Conservation (phyloP, 2,113 vertebrate species). For the Eptatretus burgeri region DNA sequence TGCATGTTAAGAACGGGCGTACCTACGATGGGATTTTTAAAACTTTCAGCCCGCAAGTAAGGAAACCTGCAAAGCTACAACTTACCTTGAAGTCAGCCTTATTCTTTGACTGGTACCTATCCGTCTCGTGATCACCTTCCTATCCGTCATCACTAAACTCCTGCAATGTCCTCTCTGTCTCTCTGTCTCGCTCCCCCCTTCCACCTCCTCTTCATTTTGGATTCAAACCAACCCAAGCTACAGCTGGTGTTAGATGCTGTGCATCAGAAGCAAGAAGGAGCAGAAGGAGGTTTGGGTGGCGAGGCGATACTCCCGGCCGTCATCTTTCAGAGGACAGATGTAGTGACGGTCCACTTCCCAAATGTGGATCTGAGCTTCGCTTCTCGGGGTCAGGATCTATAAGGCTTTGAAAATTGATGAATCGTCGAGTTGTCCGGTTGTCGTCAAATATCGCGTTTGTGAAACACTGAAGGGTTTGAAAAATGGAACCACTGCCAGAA, state of each 20-base stretch:
- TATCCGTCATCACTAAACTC: no score
- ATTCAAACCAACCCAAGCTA: neutral
- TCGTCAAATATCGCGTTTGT: no score
- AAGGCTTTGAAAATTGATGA: no score
- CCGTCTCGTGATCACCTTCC: no score
- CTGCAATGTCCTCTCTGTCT: no score
- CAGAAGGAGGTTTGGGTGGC: neutral
- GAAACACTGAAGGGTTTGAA: no score
- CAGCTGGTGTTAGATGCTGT: conserved; percentile 4
- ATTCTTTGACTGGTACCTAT: no score
- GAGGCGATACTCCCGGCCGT: conserved; percentile 3
- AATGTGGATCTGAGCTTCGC: conserved; percentile 1
- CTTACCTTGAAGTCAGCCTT: no score
- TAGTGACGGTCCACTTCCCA: neutral
- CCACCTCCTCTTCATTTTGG: no score
- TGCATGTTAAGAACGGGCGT: conserved; percentile 84
- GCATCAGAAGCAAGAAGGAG: conserved; percentile 4
- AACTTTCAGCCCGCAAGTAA: conserved; percentile 94
- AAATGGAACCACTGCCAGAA: no score
- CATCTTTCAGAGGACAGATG: neutral
- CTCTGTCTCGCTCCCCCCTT: no score
- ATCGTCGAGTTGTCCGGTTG: no score
- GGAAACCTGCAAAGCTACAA: conserved; percentile 2
- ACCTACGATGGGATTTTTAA: conserved; percentile 98
- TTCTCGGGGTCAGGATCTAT: neutral